Base-by-base conservation (phyloP, 1,140 invertebrate genomes). In the Galleria mellonella region DNA sequence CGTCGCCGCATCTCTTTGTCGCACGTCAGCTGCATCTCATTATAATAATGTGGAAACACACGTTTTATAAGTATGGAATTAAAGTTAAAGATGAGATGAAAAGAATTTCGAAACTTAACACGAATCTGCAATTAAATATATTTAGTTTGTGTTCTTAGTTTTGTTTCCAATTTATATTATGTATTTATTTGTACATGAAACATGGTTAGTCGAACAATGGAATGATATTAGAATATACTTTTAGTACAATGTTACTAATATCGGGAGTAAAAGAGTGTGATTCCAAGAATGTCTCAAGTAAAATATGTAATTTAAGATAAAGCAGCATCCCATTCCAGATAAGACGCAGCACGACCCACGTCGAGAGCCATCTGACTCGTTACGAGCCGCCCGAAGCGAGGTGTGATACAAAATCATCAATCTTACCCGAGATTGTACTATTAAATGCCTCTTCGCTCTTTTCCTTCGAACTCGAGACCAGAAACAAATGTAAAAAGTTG, bases 401-500 rank as follows among this genome's bases (percentile, higher is more conserved):
- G 78, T 83, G 81, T 84, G 82, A 85, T 83, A 85, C 82, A 83
- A 83, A 85, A 83, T 85, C 82, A 85, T 85, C 82, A 85, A 83
- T 85, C 82, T 85, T 83, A 51, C 77, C 77, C 67, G 72, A 82
- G 82, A 83, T 85, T 83, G 78, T 82, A 82, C 82, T 83, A 83
- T 85, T 85, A 85, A 85, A 85, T 81, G 78, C 82, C 75, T 82
- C 78, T 71, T 75, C 78, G 78, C 72, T 83, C 73, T 72, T 76
- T 81, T 81, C 70, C 74, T 61, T 73, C 75, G 72, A 79, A 82
- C 75, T 79, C 68, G 51, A 81, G 75, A 82, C 82, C 82, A 83
- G 82, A 85, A 85, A 85, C 78, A 85, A 85, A 85, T 85, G 82
- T 85, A 85, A 85, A 85, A 85, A 85, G 82, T 85, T 85, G 82